Evolutionary conservation across 2,888 invertebrate species (phyloP).

Genomic region (Drosophila multiciliata): DNA sequence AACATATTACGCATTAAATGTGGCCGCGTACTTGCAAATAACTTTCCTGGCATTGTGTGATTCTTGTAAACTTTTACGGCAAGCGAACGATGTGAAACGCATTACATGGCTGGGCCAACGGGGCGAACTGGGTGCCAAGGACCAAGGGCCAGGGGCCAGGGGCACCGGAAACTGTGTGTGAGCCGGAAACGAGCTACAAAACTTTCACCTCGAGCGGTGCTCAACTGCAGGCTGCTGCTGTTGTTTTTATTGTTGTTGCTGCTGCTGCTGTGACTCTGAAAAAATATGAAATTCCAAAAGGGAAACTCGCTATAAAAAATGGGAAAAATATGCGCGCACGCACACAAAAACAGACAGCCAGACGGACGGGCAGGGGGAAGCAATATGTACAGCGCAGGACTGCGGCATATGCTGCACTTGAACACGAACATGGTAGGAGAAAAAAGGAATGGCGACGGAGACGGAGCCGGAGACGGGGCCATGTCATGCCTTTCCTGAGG

Average conservation of each 20-base stretch:
- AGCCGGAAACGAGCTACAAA: slow-evolving; percentile 78
- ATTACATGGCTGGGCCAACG: slow-evolving; percentile 57
- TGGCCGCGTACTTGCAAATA: slow-evolving; percentile 69
- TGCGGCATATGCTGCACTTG: slow-evolving; percentile 69
- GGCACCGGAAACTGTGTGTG: slow-evolving; percentile 21
- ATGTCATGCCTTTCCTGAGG: slow-evolving; percentile 21
- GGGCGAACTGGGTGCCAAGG: neutral
- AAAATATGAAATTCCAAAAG: slow-evolving; percentile 74
- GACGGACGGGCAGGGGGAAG: neutral
- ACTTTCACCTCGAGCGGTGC: slow-evolving; percentile 71
- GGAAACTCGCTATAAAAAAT: slow-evolving; percentile 61
- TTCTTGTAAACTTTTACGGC: slow-evolving; percentile 73
- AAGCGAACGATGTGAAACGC: slow-evolving; percentile 52
- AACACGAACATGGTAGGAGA: slow-evolving; percentile 29
- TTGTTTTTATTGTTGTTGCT: slow-evolving; percentile 22
- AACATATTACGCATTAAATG: slow-evolving; percentile 80
- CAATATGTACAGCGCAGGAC: slow-evolving; percentile 19
- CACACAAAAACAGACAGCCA: slow-evolving; percentile 33
- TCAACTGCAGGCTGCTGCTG: slow-evolving; percentile 43
- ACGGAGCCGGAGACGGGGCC: slow-evolving; percentile 10
- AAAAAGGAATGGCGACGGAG: neutral
- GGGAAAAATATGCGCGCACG: slow-evolving; percentile 71
- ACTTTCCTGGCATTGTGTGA: slow-evolving; percentile 54
- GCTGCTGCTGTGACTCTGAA: slow-evolving; percentile 47
- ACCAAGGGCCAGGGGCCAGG: neutral